Base-by-base conservation (phyloP, 2,113 vertebrate genomes). In the Cavia aperea region DNA sequence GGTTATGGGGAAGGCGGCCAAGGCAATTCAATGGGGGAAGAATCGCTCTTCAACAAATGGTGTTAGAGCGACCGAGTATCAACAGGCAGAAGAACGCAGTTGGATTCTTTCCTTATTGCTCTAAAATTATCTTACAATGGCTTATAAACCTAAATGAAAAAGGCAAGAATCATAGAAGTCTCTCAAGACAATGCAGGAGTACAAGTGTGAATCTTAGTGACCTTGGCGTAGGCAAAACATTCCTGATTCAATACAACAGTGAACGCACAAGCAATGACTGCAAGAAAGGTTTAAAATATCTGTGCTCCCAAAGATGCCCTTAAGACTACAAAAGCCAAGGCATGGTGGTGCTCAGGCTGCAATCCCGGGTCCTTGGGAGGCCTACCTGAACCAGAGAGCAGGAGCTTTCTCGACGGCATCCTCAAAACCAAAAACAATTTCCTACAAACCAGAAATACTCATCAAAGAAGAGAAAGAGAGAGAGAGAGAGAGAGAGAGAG, bases 1-100 rank as follows among this genome's bases (percentile, higher is more conserved):
- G 33, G 88, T 81, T 70, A 70, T 2, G 11, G 58, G 36, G 51
- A 95, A 86, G 15, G 15, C 6, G 33, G 70, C 88, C 90, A 92
- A 88, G 68, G 75, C 73, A 49, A 68, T 79, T 63, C 58, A 18
- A 15, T 31, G 39, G n/a, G 24, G 10, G 36, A 88, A 62, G 86
- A 91, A 88, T 63, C 43, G 86, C 88, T 94, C 86, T 91, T 90
- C n/a, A 39, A 65, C 82, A 92, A 91, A 94, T 86, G 88, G 88
- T 78, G 36, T 43, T 24, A 1, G 81, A 49, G 82, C 60, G 75
- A 16, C 85, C 39, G 66, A 49, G 26, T 12, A 86, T 10, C 46
- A 79, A 60, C 75, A 62, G 39, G 33, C 78, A 73, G 49, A 85
- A 93, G 36, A 94, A 70, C 19, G 82, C 66, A 81, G 23, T 51